Percentiles rank a stretch among this genome's conserved stretches.
These are phyloP conservation scores for Cosmia trapezina DNA, from an alignment of 2,888 invertebrate genomes.

Conservation along the genomic window DNA sequence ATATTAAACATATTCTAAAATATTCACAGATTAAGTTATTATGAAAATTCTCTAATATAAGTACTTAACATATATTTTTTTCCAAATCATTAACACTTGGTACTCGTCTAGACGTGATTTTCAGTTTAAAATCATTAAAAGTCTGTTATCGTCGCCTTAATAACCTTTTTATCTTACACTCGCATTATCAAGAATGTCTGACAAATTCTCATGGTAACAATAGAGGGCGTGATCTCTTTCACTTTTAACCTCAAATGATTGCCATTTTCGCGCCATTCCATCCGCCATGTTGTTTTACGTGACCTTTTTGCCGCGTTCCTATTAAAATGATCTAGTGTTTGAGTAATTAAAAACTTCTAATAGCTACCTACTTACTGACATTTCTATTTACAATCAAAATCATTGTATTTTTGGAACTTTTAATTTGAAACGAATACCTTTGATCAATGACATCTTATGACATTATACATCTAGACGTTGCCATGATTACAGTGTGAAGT, in stretches of 20 bases:
- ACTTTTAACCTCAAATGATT: slow-evolving; percentile 85
- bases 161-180: slow-evolving; percentile 15
- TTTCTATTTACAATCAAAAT: not conserved
- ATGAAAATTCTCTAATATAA: too few relatives aligned
- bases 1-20: too few relatives aligned
- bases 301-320: slow-evolving; percentile 62
- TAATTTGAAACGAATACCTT: not conserved
- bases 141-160: too few relatives aligned
- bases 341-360: not conserved
- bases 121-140: too few relatives aligned
- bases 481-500: too few relatives aligned
- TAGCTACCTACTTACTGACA: not conserved
- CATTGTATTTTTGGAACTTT: too few relatives aligned
- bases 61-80: too few relatives aligned
- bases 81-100: too few relatives aligned
- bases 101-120: too few relatives aligned
- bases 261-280: slow-evolving; percentile 68
- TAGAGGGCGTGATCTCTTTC: slow-evolving; percentile 83
- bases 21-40: too few relatives aligned
- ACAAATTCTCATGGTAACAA: slow-evolving; percentile 74
- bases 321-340: slow-evolving; percentile 20
- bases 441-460: too few relatives aligned
- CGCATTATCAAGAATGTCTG: slow-evolving; percentile 33
- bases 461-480: too few relatives aligned
- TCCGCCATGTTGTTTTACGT: slow-evolving; percentile 65